phyloP scores from a whole-genome alignment of 2,113 vertebrate species.

The Arvicanthis niloticus region DNA sequence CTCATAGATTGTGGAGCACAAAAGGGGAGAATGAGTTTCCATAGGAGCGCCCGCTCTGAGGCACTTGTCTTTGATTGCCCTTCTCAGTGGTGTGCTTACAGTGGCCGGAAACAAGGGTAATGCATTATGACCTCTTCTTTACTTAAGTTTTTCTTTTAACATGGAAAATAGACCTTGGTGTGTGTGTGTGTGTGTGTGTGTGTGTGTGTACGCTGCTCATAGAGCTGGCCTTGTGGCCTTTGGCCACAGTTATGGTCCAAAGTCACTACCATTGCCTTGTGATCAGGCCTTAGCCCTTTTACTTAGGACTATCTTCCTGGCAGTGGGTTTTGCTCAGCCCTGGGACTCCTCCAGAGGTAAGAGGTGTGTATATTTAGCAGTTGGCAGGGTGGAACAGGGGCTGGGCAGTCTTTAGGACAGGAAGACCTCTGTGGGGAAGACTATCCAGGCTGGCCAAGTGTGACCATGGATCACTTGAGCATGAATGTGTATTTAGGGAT shows the following conservation, averaged over 20 bases:
- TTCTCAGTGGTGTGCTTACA: background rate
- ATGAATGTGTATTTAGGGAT: background rate
- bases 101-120: background rate
- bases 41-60: background rate
- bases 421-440: background rate
- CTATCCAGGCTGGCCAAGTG: rapidly evolving
- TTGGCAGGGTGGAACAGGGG: background rate
- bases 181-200: background rate
- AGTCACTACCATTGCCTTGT: rapidly evolving
- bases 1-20: background rate
- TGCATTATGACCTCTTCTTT: background rate
- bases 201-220: background rate
- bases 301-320: background rate
- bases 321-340: background rate
- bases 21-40: background rate
- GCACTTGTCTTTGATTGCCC: background rate
- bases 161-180: background rate
- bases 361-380: background rate
- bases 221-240: background rate
- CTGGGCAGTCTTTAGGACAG: background rate
- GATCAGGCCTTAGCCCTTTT: background rate
- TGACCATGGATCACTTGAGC: background rate
- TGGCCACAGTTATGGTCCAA: too few species aligned
- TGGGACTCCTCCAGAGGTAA: rapidly evolving
- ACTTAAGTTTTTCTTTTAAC: background rate